Evolutionary conservation across 1,140 invertebrate species (phyloP).

Genomic region (Hestina assimilis): DNA sequence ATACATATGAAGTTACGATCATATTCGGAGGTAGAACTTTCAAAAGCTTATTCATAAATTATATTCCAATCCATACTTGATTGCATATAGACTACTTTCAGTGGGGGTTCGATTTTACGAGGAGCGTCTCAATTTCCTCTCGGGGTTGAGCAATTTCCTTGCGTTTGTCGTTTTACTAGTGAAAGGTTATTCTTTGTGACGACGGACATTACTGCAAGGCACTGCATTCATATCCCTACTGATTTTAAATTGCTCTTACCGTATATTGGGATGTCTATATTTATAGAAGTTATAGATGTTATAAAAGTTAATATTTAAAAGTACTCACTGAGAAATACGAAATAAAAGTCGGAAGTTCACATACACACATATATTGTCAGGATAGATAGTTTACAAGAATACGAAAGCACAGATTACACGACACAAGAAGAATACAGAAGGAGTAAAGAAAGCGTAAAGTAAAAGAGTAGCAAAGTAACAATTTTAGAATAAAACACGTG

Average conservation of each 20-base stretch:
- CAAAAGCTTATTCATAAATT: constrained; percentile 41
- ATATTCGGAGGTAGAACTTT: constrained; percentile 29
- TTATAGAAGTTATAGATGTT: background rate
- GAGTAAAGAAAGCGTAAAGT: too few relatives aligned
- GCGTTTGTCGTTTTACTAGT: constrained; percentile 39
- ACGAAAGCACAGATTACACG: too few relatives aligned
- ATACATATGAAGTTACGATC: constrained; percentile 26
- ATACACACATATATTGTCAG: too few relatives aligned
- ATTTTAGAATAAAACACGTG: too few relatives aligned
- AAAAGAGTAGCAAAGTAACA: too few relatives aligned
- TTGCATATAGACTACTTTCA: constrained; percentile 42
- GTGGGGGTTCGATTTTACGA: constrained; percentile 43
- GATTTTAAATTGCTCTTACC: background rate
- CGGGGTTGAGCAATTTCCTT: constrained; percentile 49
- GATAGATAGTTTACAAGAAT: too few relatives aligned
- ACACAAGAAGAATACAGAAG: too few relatives aligned
- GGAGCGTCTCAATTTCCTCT: constrained; percentile 52
- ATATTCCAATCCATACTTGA: constrained; percentile 33
- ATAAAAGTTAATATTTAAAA: too few relatives aligned
- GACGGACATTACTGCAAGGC: background rate
- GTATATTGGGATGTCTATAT: background rate
- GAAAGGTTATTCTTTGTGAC: background rate
- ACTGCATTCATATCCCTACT: background rate
- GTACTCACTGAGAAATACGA: too few relatives aligned
- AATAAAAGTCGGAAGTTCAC: too few relatives aligned